Evolutionary conservation across 2,797 vertebrate species (phyloP), one percentile per base, ranked within the genome.

Genomic region (Microctenopoma steveboyesi): DNA sequence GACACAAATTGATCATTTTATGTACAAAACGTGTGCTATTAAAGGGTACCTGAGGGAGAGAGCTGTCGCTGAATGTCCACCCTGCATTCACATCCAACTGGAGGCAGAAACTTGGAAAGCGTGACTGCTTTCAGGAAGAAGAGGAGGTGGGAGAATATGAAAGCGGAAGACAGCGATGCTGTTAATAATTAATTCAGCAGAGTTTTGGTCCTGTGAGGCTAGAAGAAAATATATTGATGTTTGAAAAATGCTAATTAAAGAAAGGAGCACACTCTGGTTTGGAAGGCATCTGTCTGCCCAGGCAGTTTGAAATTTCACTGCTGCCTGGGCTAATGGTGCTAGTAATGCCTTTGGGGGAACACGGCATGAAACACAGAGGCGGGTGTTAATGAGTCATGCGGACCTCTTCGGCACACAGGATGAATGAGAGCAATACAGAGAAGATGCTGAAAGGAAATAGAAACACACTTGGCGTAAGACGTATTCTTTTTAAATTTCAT

Each of bases 361-460:
- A 78, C 86, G 79, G 91, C 86, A 93, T 86, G 93, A 94, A 93
- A 63, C 86, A 89, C 92, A 89, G 86, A 89, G 86, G 88, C 92
- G 74, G 92, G 92, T 90, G 78, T 87, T 95, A 96, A 96, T 95
- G 94, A 96, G 92, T 93, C 95, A 94, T 83, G 83, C 75, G 90
- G 94, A 93, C 87, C 83, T 86, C 83, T 89, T 67, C 56, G 39
- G 78, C 82, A 80, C 79, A 66, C 76, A 60, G 84, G 81, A 84
- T 84, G 83, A 87, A 88, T 82, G 74, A 75, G 65, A 72, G 63
- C 65, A 25, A 74, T 37, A 70, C 53, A 64, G 47, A 79, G 59
- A 79, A 66, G 64, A 56, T 3, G 69, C 74, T 80, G 66, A 82
- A 84, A 83, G 72, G 33, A 57, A 78, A 84, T 68, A 65, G 48